phyloP scores from a whole-genome alignment of 2,888 invertebrate species.

The Cantharis flavilabris region DNA sequence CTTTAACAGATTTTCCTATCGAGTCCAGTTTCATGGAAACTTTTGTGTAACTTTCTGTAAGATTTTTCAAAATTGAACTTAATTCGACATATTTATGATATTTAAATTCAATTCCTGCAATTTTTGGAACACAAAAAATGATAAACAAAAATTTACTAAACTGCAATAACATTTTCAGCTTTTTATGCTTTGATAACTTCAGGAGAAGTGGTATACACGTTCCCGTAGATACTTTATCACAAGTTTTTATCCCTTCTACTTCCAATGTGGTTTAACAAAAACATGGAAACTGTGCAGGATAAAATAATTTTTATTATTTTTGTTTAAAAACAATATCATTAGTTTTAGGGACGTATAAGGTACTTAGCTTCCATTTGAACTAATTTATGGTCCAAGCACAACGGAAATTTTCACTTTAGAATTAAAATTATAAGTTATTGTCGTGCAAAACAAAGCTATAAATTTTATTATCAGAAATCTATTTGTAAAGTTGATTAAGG shows the following conservation, averaged over 20 bases:
- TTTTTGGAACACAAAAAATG: neutral
- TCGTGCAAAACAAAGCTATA: neutral
- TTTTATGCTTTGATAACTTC: constrained; percentile 18
- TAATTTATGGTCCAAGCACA: too few species aligned
- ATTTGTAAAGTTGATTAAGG: neutral
- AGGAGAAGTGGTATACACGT: neutral
- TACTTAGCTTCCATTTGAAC: neutral
- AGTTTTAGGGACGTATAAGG: too few species aligned
- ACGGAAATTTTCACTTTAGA: too few species aligned
- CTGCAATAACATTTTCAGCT: constrained; percentile 3
- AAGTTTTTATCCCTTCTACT: neutral
- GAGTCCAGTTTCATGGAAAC: constrained; percentile 54
- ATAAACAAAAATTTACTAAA: neutral
- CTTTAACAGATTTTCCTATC: constrained; percentile 64
- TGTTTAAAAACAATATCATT: neutral
- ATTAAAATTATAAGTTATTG: neutral
- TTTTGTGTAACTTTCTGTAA: constrained; percentile 48
- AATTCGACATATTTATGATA: constrained; percentile 57
- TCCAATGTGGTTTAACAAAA: neutral
- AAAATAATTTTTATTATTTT: neutral
- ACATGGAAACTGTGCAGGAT: neutral
- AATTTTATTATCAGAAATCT: neutral
- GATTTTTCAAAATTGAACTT: constrained; percentile 51
- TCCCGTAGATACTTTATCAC: neutral
- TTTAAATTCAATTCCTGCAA: constrained; percentile 42